phyloP scores from a whole-genome alignment of 2,113 vertebrate species.

The Delphinapterus leucas region DNA sequence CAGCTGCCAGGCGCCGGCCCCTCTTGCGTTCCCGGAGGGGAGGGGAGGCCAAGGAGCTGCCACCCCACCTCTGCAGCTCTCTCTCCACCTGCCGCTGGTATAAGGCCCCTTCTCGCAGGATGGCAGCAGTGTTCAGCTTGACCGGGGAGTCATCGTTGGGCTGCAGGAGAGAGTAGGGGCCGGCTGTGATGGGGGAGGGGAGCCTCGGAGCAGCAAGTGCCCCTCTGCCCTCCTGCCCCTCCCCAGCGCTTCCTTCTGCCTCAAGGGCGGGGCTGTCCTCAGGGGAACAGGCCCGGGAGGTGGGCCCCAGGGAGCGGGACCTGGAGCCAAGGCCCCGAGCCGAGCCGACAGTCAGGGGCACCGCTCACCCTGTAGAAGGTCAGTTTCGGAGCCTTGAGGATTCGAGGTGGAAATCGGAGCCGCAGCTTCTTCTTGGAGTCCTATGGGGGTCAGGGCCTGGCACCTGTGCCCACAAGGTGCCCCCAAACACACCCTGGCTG shows the following conservation, averaged over 20 bases:
- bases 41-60: not conserved
- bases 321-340: accelerated
- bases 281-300: not conserved
- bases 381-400: conserved; percentile 24
- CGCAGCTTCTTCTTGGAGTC: not conserved
- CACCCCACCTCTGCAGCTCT: conserved; percentile 87
- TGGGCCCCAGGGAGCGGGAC: no score
- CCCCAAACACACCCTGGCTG: not conserved
- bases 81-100: conserved; percentile 87
- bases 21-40: not conserved
- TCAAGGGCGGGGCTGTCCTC: accelerated
- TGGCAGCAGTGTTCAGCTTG: conserved; percentile 91
- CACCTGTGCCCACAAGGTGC: not conserved
- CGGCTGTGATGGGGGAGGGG: accelerated
- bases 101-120: conserved; percentile 89
- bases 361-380: conserved; percentile 61
- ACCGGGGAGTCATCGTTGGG: conserved; percentile 81
- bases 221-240: no score
- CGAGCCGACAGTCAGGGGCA: not conserved
- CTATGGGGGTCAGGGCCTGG: not conserved
- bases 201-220: not conserved
- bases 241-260: not conserved
- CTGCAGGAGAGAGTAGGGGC: conserved; percentile 74
- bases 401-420: not conserved
- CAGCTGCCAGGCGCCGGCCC: not conserved